Conservation (phyloP, 2,797 vertebrate species). For the Siniperca undulata region DNA sequence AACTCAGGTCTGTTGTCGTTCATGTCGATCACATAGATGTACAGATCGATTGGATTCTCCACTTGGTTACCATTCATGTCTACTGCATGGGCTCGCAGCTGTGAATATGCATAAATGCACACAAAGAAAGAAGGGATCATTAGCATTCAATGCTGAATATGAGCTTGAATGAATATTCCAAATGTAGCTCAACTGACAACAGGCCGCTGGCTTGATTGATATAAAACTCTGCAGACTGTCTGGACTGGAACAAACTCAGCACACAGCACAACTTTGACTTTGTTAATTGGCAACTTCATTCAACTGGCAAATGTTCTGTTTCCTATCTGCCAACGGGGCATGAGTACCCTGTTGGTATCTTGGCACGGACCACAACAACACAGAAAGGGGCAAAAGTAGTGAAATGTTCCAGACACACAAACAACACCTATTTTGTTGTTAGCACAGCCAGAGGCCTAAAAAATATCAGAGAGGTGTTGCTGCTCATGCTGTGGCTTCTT, state of each 20-base stretch:
- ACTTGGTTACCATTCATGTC: conserved; percentile 99
- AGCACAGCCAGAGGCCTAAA: conserved; percentile 69
- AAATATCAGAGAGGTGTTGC: conserved; percentile 71
- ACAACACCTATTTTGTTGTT: conserved; percentile 75
- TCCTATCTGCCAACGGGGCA: conserved; percentile 59
- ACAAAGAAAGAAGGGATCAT: conserved; percentile 14
- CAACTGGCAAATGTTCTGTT: conserved; percentile 56
- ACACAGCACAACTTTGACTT: conserved; percentile 57
- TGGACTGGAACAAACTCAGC: conserved; percentile 36
- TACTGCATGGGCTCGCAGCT: conserved; percentile 97
- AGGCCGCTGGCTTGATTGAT: conserved; percentile 43
- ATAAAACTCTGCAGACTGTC: conserved; percentile 10
- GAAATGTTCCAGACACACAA: conserved; percentile 71
- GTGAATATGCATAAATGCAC: conserved; percentile 47
- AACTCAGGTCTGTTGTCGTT: conserved; percentile 99
- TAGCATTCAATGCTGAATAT: conserved; percentile 15
- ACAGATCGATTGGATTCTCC: conserved; percentile 98
- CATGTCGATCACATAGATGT: conserved; percentile 99
- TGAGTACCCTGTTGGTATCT: conserved; percentile 61
- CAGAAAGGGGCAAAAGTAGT: conserved; percentile 59
- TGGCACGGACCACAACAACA: conserved; percentile 56
- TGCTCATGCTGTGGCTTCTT: conserved; percentile 66
- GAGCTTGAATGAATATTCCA: conserved; percentile 33
- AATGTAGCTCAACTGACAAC: conserved; percentile 22
- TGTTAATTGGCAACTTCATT: conserved; percentile 70